These are phyloP conservation scores for Agrotis clavis DNA, from an alignment of 2,888 invertebrate genomes.

Conservation along the genomic window DNA sequence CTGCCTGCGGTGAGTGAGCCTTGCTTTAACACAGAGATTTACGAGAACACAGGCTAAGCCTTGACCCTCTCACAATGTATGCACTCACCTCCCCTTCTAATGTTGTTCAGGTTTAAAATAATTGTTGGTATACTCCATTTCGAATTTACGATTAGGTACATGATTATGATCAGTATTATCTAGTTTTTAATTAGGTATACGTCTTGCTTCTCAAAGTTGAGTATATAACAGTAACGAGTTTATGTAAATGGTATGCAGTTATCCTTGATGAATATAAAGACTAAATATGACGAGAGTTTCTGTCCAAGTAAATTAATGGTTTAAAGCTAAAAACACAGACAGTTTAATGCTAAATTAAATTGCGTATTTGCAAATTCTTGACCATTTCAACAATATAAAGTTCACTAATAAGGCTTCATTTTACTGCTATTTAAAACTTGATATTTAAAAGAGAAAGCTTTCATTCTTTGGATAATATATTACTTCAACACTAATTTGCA, in stretches of 20 bases:
- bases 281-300: neutral
- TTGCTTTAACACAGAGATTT: slow-evolving; percentile 30
- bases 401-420: neutral
- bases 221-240: neutral
- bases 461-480: neutral
- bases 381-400: slow-evolving; percentile 6
- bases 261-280: neutral
- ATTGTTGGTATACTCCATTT: neutral
- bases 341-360: neutral
- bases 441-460: neutral
- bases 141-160: neutral
- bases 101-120: slow-evolving; percentile 10
- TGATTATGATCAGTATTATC: slow-evolving; percentile 1
- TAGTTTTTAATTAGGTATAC: neutral
- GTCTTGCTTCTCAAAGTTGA: neutral
- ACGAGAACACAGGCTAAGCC: slow-evolving; percentile 34
- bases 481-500: slow-evolving; percentile 4
- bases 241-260: too few relatives aligned
- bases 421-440: neutral
- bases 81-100: slow-evolving; percentile 36
- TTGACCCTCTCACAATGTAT: slow-evolving; percentile 40
- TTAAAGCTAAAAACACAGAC: too few relatives aligned
- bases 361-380: neutral
- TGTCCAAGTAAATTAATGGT: neutral
- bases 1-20: slow-evolving; percentile 17